Evolutionary conservation across 2,888 invertebrate genomes (phyloP).

Genomic region (Ennomos fuscantarius): DNA sequence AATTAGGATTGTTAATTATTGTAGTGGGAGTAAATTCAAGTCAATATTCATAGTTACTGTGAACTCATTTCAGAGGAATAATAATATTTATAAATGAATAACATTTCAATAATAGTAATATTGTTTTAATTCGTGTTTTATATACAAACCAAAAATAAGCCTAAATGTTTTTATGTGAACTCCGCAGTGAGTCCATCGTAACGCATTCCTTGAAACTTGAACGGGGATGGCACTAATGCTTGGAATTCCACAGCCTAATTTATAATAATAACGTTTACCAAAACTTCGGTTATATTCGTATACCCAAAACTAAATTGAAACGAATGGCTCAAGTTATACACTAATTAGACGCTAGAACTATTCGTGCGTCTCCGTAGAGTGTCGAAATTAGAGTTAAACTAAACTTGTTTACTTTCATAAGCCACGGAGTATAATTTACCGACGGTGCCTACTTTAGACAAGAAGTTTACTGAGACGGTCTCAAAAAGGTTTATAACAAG

Average conservation of each 20-base stretch:
- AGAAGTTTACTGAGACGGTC: no score
- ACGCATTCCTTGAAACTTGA: conserved; percentile 24
- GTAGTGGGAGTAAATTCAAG: no score
- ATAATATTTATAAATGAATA: no score
- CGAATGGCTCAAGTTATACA: conserved; percentile 72
- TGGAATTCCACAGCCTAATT: conserved; percentile 30
- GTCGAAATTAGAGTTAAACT: conserved; percentile 76
- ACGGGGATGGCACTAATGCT: conserved; percentile 26
- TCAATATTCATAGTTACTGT: no score
- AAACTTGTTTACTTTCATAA: conserved; percentile 76
- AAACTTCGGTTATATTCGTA: conserved; percentile 42
- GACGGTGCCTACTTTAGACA: conserved; percentile 1
- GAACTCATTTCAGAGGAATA: no score
- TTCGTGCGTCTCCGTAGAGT: conserved; percentile 61
- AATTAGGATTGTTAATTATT: conserved; percentile 2
- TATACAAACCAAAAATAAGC: no score
- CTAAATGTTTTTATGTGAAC: no score
- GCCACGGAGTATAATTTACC: conserved; percentile 25
- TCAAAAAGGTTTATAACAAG: no score
- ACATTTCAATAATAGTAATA: no score
- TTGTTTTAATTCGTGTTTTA: no score
- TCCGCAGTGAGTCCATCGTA: not conserved
- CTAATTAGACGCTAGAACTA: conserved; percentile 71
- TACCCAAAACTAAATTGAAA: conserved; percentile 69
- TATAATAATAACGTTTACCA: conserved; percentile 38